Percentiles rank a stretch among this genome's conserved stretches.
phyloP scores from a whole-genome alignment of 2,113 vertebrate species.

The Laticauda colubrina region DNA sequence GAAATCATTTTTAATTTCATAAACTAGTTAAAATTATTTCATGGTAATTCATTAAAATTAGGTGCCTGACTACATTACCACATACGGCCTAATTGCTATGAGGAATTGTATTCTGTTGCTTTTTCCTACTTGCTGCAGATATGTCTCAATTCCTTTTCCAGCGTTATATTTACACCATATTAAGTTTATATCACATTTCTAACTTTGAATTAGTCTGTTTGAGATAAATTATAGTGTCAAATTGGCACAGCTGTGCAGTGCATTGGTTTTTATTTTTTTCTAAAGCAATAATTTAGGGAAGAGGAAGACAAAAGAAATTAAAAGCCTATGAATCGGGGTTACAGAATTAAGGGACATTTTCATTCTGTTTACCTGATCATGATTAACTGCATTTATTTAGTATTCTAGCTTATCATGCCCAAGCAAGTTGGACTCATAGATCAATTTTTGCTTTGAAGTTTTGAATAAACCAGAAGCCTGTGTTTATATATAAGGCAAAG shows the following conservation, averaged over 20 bases:
- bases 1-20: neutral
- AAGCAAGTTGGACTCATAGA: neutral
- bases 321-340: neutral
- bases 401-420: neutral
- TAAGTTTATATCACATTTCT: neutral
- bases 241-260: neutral
- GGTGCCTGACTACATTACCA: neutral
- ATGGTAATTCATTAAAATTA: neutral
- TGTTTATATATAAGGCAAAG: neutral
- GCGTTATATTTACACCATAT: neutral
- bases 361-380: neutral
- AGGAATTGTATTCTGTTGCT: neutral
- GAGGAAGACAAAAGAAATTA: neutral
- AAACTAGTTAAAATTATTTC: neutral
- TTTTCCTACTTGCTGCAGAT: neutral
- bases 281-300: neutral
- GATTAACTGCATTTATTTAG: neutral
- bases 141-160: neutral
- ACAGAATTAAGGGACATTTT: neutral
- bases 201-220: neutral
- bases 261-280: neutral
- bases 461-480: neutral
- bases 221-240: neutral
- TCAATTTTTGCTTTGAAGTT: neutral
- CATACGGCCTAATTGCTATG: neutral